A percentile compares a stretch with the other conserved stretches of the same genome.
These are phyloP conservation scores for Siphamia tubifer DNA, from an alignment of 2,113 vertebrate genomes.

Conservation along the genomic window DNA sequence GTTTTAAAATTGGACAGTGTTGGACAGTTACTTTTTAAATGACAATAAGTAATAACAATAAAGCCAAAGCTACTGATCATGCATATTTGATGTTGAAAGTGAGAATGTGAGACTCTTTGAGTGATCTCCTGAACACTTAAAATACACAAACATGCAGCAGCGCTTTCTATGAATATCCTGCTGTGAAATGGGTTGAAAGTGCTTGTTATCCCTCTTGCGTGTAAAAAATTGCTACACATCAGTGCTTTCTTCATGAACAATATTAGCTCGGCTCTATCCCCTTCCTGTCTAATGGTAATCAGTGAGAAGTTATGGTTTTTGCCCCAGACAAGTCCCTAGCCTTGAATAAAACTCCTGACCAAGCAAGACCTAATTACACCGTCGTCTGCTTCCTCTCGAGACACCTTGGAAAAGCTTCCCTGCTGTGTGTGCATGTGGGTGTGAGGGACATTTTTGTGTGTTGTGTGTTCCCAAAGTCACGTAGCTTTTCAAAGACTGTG, in stretches of 20 bases:
- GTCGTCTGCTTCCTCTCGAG: constrained; percentile 5
- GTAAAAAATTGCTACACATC: neutral
- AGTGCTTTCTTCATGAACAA: neutral
- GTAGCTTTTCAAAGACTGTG: neutral
- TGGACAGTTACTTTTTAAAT: no score
- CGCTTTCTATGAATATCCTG: neutral
- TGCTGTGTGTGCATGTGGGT: constrained; percentile 1
- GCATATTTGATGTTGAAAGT: no score
- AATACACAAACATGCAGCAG: neutral
- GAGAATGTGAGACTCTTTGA: neutral
- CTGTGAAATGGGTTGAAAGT: neutral
- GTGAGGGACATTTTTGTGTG: neutral
- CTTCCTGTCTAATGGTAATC: constrained; percentile 2
- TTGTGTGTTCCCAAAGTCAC: neutral
- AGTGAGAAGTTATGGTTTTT: constrained; percentile 18
- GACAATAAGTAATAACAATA: no score
- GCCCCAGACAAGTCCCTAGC: constrained; percentile 21
- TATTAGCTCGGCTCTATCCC: neutral
- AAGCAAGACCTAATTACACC: constrained; percentile 59
- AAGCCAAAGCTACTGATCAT: no score
- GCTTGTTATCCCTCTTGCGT: neutral
- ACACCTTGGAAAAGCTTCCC: neutral
- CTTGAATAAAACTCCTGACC: constrained; percentile 49
- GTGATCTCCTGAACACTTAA: neutral
- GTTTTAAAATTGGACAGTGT: no score